Base-by-base conservation (phyloP, 1,140 invertebrate genomes). In the Onthophagus taurus region DNA sequence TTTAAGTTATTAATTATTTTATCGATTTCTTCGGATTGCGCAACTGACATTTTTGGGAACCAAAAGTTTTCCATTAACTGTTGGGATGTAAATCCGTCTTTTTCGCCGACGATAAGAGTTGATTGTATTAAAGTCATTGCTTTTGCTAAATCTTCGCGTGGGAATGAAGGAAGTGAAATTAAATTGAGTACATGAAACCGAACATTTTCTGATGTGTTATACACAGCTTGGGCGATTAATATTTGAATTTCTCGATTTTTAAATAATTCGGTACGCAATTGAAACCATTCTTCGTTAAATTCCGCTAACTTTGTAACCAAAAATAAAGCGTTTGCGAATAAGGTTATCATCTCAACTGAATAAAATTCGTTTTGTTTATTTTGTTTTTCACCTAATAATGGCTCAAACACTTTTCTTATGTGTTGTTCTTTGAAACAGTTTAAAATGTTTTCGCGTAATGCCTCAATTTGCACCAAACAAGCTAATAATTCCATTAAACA, bases 141-240 rank as follows among this genome's bases (percentile, higher is more conserved):
- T 18, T 49, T 31, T 12, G 72, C 64, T 17, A 75, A 58, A 38
- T 54, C 55, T 43, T 68, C 63, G 16, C 59, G 57, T 21, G 66
- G 67, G 53, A 71, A 73, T 33, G 58, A 59, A 8, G 57, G 45
- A n/a, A 61, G 63, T 1, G 64, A 57, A 12, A 61, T 61, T 14
- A 76, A 54, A 45, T 64, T 59, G 0, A 76, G 53, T n/a, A 70
- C 63, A 45, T 69, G 64, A 44, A 63, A 55, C 34, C 72, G 75
- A 6, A 71, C 64, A 19, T 67, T 54, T 36, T 51, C 54, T 7
- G 66, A 63, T 8, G 71, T 66, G 4, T 56, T 63, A 49, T 66
- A 74, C 9, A 77, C 56, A 9, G 67, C 69, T 29, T 69, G 52
- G 5, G 73, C 72, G n/a, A n/a, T n/a, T n/a, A n/a, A n/a, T n/a